These are phyloP conservation scores for Mirza zaza DNA, from an alignment of 2,113 vertebrate species.

Conservation along the genomic window DNA sequence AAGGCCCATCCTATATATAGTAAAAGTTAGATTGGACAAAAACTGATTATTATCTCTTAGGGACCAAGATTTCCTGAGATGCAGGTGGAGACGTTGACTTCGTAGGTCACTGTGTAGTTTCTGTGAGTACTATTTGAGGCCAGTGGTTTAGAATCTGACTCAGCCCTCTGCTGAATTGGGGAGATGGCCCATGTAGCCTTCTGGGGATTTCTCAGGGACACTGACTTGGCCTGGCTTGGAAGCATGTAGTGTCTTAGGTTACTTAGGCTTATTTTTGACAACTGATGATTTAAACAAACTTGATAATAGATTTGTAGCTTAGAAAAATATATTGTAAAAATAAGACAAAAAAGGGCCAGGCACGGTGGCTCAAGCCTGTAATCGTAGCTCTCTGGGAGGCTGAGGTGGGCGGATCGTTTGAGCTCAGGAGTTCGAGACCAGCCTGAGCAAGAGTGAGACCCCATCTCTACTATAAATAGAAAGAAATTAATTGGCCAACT, in stretches of 20 bases:
- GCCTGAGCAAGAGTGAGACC: no score
- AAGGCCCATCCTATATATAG: not conserved
- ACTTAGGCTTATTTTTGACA: constrained; percentile 35
- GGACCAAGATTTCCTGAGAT: constrained; percentile 51
- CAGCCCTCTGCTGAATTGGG: constrained; percentile 43
- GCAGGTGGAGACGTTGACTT: constrained; percentile 50
- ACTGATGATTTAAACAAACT: constrained; percentile 15
- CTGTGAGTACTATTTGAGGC: constrained; percentile 43
- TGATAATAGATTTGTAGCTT: not conserved
- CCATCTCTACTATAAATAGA: no score
- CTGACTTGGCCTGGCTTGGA: not conserved
- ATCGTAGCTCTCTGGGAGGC: no score
- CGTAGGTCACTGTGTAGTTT: constrained; percentile 68
- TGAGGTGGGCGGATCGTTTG: no score
- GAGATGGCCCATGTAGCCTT: not conserved
- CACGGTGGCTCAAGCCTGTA: no score
- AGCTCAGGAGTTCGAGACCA: no score
- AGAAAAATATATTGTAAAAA: constrained; percentile 30
- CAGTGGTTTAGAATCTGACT: constrained; percentile 61
- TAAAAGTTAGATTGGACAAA: constrained; percentile 20
- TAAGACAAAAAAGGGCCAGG: not conserved
- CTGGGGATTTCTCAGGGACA: constrained; percentile 37
- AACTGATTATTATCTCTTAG: constrained; percentile 40
- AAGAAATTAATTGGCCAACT: no score
- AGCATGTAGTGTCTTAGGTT: not conserved